Evolutionary conservation across 2,797 vertebrate species (phyloP).

Genomic region (Pantherophis alleghaniensis): DNA sequence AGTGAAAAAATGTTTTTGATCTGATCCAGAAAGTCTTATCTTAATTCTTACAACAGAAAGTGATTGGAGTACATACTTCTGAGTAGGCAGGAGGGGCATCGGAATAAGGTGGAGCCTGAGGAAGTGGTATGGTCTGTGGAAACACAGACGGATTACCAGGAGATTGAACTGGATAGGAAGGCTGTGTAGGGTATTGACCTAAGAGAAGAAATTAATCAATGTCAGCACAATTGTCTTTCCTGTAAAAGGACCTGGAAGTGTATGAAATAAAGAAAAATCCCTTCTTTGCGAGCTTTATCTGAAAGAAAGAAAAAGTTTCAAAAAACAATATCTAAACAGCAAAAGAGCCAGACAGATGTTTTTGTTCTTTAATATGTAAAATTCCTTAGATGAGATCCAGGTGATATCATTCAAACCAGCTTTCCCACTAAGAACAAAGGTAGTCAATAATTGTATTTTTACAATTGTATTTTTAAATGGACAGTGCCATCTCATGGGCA

Average conservation of each 20-base stretch:
- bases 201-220: conserved; percentile 29
- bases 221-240: neutral
- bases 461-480: neutral
- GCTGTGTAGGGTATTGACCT: conserved; percentile 89
- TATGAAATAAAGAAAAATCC: neutral
- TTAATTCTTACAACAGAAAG: neutral
- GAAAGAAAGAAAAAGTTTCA: conserved; percentile 3
- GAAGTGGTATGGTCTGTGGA: conserved; percentile 86
- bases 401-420: neutral
- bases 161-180: conserved; percentile 86
- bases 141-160: conserved; percentile 81
- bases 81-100: conserved; percentile 94
- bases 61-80: conserved; percentile 76
- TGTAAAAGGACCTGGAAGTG: neutral
- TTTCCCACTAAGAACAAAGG: neutral
- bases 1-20: neutral
- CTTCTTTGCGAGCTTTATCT: neutral
- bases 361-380: neutral
- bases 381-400: neutral
- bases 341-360: neutral
- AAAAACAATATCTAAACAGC: neutral
- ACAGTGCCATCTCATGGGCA: neutral
- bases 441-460: neutral
- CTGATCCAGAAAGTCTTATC: neutral
- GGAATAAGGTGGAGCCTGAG: conserved; percentile 91